Conservation (phyloP, 2,113 vertebrate genomes). For the Emydocephalus ijimae region DNA sequence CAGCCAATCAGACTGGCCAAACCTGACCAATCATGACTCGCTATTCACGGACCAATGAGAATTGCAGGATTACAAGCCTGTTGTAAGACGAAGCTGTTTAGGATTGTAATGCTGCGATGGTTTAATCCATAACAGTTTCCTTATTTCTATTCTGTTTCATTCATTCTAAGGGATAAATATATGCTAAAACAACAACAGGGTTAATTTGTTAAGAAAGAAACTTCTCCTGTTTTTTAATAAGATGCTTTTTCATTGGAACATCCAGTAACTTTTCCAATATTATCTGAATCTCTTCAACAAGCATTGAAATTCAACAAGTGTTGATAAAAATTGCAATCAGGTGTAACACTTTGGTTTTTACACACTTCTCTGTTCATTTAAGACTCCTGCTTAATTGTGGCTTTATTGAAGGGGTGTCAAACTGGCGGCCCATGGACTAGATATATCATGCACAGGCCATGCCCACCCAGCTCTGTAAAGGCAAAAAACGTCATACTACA, state of each 20-base stretch:
- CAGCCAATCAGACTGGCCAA: no score
- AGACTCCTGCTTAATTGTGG: not conserved
- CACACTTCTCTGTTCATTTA: not conserved
- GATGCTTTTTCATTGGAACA: not conserved
- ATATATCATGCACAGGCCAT: no score
- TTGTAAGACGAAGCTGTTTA: no score
- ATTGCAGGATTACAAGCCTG: no score
- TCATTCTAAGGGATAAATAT: not conserved
- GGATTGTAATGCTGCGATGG: no score
- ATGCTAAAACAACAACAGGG: not conserved
- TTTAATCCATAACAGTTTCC: not conserved
- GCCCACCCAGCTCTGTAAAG: no score
- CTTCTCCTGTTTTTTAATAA: not conserved
- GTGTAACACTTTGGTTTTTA: not conserved
- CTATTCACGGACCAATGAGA: no score
- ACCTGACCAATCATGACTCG: no score
- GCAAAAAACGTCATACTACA: no score
- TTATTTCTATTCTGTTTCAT: not conserved
- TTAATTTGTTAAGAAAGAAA: not conserved
- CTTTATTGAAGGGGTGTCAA: not conserved
- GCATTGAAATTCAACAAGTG: not conserved
- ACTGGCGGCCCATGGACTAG: no score
- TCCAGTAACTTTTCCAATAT: not conserved
- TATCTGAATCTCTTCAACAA: not conserved
- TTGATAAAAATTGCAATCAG: not conserved